phyloP scores from a whole-genome alignment of 2,113 vertebrate species.

The Trinectes maculatus region DNA sequence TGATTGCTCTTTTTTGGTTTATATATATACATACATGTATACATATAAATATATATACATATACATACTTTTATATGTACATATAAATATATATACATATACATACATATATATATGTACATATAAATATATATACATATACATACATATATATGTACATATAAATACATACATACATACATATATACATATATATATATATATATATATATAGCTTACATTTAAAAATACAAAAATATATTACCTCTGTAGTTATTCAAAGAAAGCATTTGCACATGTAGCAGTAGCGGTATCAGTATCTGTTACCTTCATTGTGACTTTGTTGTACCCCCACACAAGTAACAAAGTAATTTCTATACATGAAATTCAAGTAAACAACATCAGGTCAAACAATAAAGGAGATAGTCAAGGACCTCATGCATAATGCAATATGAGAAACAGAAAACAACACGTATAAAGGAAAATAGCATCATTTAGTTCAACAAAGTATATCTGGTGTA shows the following conservation, averaged over 20 bases:
- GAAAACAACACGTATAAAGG: conserved; percentile 51
- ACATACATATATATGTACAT: too few relatives aligned
- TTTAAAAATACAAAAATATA: conserved; percentile 83
- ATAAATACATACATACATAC: too few relatives aligned
- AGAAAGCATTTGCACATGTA: conserved; percentile 75
- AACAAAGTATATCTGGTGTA: conserved; percentile 47
- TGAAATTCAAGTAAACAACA: conserved; percentile 84
- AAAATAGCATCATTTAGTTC: conserved; percentile 47
- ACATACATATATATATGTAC: too few relatives aligned
- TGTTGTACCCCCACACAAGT: conserved; percentile 74
- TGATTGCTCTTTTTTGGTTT: conserved; percentile 57
- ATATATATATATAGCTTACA: too few relatives aligned
- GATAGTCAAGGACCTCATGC: conserved; percentile 67
- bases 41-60: conserved; percentile 84
- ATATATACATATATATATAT: too few relatives aligned
- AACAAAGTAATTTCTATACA: conserved; percentile 80
- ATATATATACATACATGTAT: conserved; percentile 76
- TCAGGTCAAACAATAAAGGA: conserved; percentile 63
- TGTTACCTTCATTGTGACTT: conserved; percentile 76
- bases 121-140: too few relatives aligned
- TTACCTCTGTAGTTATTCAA: conserved; percentile 82
- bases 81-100: too few relatives aligned
- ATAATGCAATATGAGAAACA: conserved; percentile 66
- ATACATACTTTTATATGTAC: too few relatives aligned
- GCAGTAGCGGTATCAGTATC: conserved; percentile 69